phyloP scores from a whole-genome alignment of 2,113 vertebrate species.

The Tor tambroides region DNA sequence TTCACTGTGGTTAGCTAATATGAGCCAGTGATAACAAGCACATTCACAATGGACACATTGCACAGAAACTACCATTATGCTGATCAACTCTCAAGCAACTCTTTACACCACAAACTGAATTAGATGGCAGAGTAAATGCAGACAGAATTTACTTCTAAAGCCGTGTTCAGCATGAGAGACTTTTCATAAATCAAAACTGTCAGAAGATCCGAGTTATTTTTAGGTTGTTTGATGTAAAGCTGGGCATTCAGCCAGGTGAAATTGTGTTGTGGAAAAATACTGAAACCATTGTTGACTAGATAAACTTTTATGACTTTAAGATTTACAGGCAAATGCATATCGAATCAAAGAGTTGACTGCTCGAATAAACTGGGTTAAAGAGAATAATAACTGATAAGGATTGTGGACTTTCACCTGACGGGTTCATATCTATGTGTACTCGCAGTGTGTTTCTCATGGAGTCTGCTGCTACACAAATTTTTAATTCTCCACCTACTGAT shows the following conservation, averaged over 20 bases:
- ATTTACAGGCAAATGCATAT: background rate
- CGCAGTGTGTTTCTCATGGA: constrained; percentile 7
- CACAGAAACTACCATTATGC: constrained; percentile 32
- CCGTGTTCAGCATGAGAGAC: background rate
- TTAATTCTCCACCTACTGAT: background rate
- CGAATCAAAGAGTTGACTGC: background rate
- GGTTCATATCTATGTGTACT: constrained; percentile 58
- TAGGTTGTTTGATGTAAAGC: constrained; percentile 23
- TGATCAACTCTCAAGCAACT: constrained; percentile 44
- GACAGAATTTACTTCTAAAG: background rate
- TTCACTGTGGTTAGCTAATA: constrained; percentile 45
- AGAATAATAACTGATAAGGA: constrained; percentile 64
- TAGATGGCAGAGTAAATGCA: background rate
- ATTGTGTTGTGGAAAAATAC: constrained; percentile 34
- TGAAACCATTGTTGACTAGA: background rate
- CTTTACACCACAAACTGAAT: constrained; percentile 16
- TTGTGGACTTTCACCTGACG: constrained; percentile 71
- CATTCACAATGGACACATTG: constrained; percentile 52
- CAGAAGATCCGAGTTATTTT: background rate
- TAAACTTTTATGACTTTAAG: background rate
- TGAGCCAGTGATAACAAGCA: constrained; percentile 44
- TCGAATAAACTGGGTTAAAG: constrained; percentile 52
- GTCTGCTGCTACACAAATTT: background rate
- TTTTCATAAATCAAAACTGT: constrained; percentile 14
- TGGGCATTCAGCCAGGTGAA: background rate